Conservation (phyloP, 1,140 invertebrate species). For the Aphelenchoides fujianensis region DNA sequence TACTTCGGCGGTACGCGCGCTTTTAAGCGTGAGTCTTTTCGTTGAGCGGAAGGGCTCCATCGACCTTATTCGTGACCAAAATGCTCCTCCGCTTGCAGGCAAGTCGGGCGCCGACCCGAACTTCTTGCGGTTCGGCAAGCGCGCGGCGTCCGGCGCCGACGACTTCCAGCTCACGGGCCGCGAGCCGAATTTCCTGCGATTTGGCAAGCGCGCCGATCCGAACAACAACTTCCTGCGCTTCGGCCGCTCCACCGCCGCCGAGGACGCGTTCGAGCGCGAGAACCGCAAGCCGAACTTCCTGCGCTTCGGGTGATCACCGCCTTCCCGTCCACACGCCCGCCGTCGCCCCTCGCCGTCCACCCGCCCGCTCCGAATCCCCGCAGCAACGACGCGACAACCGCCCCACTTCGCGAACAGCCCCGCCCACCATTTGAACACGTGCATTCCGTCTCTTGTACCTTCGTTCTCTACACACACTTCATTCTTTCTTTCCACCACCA, state of each 20-base stretch:
- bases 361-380: not conserved
- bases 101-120: constrained; percentile 36
- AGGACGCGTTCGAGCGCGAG: constrained; percentile 48
- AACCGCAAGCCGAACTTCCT: constrained; percentile 53
- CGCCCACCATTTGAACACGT: no score
- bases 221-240: constrained; percentile 51
- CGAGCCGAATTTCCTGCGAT: constrained; percentile 52
- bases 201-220: constrained; percentile 36
- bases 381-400: not conserved
- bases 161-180: constrained; percentile 18
- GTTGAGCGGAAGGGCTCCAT: not conserved
- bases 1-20: not conserved
- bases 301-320: constrained; percentile 39
- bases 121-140: constrained; percentile 52
- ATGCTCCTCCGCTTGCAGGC: not conserved
- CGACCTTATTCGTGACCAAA: not conserved
- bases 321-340: not conserved
- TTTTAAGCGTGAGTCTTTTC: constrained; percentile 5
- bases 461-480: no score
- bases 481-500: no score
- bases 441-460: no score
- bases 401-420: no score
- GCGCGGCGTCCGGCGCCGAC: not conserved
- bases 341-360: not conserved
- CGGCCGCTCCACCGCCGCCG: constrained; percentile 30